These are phyloP conservation scores for Agonopterix alstromeriana DNA, from an alignment of 2,888 invertebrate species.

Conservation along the genomic window DNA sequence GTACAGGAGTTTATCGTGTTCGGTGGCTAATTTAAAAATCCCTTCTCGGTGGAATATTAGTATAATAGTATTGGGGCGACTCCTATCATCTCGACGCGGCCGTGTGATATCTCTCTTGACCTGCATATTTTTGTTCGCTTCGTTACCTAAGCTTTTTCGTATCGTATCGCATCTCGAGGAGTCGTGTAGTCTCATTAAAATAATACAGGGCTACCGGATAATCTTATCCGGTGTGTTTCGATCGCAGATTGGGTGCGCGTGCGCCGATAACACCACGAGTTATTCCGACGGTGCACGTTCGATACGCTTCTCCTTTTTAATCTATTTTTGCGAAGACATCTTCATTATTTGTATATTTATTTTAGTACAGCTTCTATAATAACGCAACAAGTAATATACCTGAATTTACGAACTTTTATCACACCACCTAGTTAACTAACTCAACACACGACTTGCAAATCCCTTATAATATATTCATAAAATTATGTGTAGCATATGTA, in stretches of 20 bases:
- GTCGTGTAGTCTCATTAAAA: slow-evolving; percentile 77
- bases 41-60: slow-evolving; percentile 37
- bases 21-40: slow-evolving; percentile 69
- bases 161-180: slow-evolving; percentile 69
- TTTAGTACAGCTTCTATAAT: slow-evolving; percentile 8
- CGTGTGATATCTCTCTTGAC: slow-evolving; percentile 70
- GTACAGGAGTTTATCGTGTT: slow-evolving; percentile 62
- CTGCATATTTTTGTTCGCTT: slow-evolving; percentile 62
- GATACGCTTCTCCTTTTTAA: slow-evolving; percentile 65
- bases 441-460: slow-evolving; percentile 36
- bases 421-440: too few species aligned
- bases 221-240: slow-evolving; percentile 75
- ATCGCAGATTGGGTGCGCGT: slow-evolving; percentile 76
- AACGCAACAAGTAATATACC: too few species aligned
- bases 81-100: slow-evolving; percentile 45
- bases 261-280: slow-evolving; percentile 69
- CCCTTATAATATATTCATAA: slow-evolving; percentile 63
- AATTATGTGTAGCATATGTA: slow-evolving; percentile 56
- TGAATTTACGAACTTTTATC: too few species aligned
- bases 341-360: slow-evolving; percentile 63
- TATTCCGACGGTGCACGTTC: slow-evolving; percentile 69
- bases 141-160: slow-evolving; percentile 71
- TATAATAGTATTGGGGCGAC: too few species aligned
- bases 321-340: slow-evolving; percentile 63
- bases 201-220: slow-evolving; percentile 76